Evolutionary conservation across 2,113 vertebrate species (phyloP).

Genomic region (Chaetodon trifascialis): DNA sequence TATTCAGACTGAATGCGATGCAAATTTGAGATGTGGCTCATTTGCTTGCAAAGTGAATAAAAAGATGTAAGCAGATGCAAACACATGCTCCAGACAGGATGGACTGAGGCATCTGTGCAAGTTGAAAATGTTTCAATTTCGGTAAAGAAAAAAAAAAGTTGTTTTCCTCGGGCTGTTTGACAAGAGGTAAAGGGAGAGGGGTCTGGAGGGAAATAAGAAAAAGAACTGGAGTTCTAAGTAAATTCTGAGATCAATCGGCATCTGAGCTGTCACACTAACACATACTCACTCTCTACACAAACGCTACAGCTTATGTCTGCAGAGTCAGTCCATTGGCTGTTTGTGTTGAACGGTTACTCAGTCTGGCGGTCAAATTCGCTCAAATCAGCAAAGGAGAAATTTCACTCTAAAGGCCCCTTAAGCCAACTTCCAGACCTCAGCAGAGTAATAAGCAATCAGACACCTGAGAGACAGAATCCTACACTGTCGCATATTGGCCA

Average conservation of each 20-base stretch:
- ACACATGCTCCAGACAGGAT: background rate
- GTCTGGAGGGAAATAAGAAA: conserved; percentile 15
- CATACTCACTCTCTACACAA: background rate
- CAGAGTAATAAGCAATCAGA: conserved; percentile 44
- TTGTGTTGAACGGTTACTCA: background rate
- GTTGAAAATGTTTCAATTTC: background rate
- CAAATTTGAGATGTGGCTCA: background rate
- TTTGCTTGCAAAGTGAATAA: background rate
- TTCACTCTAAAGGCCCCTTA: background rate
- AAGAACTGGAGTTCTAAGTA: background rate
- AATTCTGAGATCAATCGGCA: background rate
- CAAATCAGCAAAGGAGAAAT: conserved; percentile 4
- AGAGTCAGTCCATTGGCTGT: background rate
- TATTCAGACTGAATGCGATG: background rate
- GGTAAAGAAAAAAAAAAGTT: too few relatives aligned
- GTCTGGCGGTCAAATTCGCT: background rate
- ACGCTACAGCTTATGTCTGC: background rate
- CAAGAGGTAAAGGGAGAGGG: background rate
- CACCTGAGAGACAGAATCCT: conserved; percentile 18
- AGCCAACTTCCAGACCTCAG: background rate
- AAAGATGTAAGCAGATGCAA: background rate
- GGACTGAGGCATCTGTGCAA: background rate
- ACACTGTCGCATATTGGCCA: conserved; percentile 22
- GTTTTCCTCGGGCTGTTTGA: conserved; percentile 16
- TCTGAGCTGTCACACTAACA: background rate